phyloP scores from a whole-genome alignment of 2,113 vertebrate species.

The Protobothrops flavoviridis region DNA sequence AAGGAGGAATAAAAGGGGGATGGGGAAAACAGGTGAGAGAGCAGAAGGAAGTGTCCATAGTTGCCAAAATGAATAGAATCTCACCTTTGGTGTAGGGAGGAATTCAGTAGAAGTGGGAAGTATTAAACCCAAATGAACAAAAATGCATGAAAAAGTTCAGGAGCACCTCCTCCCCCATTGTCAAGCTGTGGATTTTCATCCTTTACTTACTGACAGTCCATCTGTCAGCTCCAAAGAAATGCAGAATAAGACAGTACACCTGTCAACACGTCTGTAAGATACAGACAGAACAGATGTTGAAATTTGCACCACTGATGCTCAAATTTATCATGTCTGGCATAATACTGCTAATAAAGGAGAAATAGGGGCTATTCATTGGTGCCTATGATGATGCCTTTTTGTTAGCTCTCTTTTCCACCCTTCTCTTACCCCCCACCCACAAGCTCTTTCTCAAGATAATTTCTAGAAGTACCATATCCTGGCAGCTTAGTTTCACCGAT shows the following conservation, averaged over 20 bases:
- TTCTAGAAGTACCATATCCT: conserved; percentile 9
- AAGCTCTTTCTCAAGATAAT: background rate
- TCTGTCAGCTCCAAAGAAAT: conserved; percentile 62
- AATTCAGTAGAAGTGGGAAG: conserved; percentile 19
- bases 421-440: background rate
- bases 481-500: conserved; percentile 13
- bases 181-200: conserved; percentile 36
- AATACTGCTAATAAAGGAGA: conserved; percentile 53
- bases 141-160: conserved; percentile 55
- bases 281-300: conserved; percentile 74
- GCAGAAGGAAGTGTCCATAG: conserved; percentile 16
- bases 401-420: background rate
- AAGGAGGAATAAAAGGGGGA: conserved; percentile 34
- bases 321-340: conserved; percentile 60
- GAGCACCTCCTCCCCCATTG: conserved; percentile 25
- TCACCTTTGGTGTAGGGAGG: background rate
- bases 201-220: conserved; percentile 64
- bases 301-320: conserved; percentile 67
- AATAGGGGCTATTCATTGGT: conserved; percentile 26
- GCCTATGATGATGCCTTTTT: background rate
- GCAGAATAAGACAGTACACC: conserved; percentile 62
- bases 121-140: conserved; percentile 49
- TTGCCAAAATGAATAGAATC: conserved; percentile 34
- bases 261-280: conserved; percentile 75
- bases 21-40: conserved; percentile 48